Evolutionary conservation across 2,888 invertebrate species (phyloP).

Genomic region (Pterostichus madidus): DNA sequence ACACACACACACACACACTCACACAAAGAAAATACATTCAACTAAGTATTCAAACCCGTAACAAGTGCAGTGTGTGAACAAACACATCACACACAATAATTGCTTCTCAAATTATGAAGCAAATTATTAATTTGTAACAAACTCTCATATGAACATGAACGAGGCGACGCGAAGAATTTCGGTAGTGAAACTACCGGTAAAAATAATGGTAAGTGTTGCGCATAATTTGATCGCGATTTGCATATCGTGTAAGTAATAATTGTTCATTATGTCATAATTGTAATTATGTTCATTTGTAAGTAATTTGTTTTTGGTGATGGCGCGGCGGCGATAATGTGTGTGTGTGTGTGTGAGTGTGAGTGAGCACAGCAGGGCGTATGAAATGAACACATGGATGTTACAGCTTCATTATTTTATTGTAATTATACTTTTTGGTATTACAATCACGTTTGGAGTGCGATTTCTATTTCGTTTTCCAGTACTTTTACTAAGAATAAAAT

Average conservation of each 20-base stretch:
- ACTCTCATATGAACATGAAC: constrained; percentile 10
- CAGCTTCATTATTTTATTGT: constrained; percentile 18
- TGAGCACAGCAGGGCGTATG: constrained; percentile 21
- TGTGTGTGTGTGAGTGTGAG: constrained; percentile 22
- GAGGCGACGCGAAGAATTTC: too few species aligned
- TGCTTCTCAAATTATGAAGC: background rate
- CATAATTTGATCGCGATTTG: constrained; percentile 21
- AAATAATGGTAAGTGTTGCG: constrained; percentile 8
- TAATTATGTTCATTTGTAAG: constrained; percentile 11
- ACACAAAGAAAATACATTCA: too few species aligned
- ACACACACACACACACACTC: too few species aligned
- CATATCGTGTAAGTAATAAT: constrained; percentile 30
- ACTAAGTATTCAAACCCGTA: too few species aligned
- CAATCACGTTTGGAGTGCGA: background rate
- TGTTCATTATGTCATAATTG: constrained; percentile 36
- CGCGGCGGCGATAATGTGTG: constrained; percentile 8
- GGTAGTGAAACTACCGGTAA: too few species aligned
- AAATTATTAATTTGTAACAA: background rate
- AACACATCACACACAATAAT: too few species aligned
- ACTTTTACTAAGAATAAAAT: background rate
- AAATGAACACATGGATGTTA: constrained; percentile 1
- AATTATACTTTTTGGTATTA: constrained; percentile 4
- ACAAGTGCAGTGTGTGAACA: too few species aligned
- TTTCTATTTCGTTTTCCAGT: background rate
- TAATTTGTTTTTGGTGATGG: constrained; percentile 30